A percentile compares a stretch with the other conserved stretches of the same genome.
These are phyloP conservation scores for Laterallus jamaicensis DNA, from an alignment of 2,113 vertebrate genomes.

Conservation along the genomic window DNA sequence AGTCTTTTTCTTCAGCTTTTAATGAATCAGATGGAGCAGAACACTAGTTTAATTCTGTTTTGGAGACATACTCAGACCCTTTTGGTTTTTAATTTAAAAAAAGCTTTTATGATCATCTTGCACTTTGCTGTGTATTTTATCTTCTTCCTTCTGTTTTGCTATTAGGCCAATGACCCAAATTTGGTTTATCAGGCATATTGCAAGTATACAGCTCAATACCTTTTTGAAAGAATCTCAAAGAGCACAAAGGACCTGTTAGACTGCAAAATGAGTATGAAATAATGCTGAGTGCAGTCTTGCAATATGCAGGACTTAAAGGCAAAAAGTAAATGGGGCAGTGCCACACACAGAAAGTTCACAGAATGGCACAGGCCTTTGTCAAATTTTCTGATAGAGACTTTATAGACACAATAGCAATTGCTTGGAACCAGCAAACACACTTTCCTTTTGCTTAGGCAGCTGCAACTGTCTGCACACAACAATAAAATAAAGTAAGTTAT, in stretches of 20 bases:
- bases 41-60: not conserved
- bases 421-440: not conserved
- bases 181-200: not conserved
- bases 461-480: not conserved
- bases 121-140: not conserved
- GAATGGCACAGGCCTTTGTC: not conserved
- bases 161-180: not conserved
- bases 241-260: not conserved
- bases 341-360: not conserved
- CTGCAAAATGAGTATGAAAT: not conserved
- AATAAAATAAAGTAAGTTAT: not conserved
- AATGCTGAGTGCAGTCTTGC: not conserved
- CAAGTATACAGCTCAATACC: not conserved
- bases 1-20: not conserved
- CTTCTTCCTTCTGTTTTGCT: not conserved
- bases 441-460: not conserved
- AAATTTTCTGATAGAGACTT: not conserved
- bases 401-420: not conserved
- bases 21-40: not conserved
- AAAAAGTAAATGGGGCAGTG: not conserved
- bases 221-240: conserved; percentile 12
- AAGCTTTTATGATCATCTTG: not conserved
- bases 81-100: not conserved
- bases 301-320: not conserved
- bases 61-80: not conserved